Evolutionary conservation across 2,797 vertebrate species (phyloP).

Genomic region (Natrix natrix): DNA sequence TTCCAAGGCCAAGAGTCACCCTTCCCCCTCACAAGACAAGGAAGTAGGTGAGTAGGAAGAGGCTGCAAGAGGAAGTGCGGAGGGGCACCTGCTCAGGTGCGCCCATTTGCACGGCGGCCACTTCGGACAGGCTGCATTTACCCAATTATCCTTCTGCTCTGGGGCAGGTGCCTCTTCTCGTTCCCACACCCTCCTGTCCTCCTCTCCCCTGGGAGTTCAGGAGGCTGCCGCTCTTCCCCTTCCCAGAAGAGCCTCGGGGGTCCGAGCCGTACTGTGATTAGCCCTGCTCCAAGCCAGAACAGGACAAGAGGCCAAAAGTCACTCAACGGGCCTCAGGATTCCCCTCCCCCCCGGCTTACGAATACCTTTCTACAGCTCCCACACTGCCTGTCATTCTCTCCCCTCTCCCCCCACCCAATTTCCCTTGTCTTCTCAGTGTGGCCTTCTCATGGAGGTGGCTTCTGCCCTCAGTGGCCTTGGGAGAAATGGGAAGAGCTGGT

Average conservation of each 20-base stretch:
- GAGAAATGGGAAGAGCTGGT: neutral
- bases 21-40: conserved; percentile 43
- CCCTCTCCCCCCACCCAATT: neutral
- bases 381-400: accelerated
- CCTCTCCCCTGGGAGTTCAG: neutral
- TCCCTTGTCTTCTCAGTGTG: neutral
- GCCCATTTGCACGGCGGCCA: neutral
- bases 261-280: neutral
- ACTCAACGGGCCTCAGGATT: neutral
- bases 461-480: neutral
- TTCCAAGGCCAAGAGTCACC: conserved; percentile 51
- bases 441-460: neutral
- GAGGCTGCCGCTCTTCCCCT: neutral
- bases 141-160: neutral
- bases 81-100: conserved; percentile 14
- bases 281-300: neutral
- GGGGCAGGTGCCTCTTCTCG: neutral
- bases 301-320: neutral
- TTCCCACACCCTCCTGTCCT: neutral
- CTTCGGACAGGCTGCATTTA: neutral
- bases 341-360: neutral
- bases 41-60: conserved; percentile 38
- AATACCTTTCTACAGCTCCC: neutral
- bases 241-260: neutral
- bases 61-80: conserved; percentile 40